A percentile compares a stretch with the other conserved stretches of the same genome.
These are phyloP conservation scores for Drosophila orena DNA, from an alignment of 1,140 invertebrate species.

Conservation along the genomic window DNA sequence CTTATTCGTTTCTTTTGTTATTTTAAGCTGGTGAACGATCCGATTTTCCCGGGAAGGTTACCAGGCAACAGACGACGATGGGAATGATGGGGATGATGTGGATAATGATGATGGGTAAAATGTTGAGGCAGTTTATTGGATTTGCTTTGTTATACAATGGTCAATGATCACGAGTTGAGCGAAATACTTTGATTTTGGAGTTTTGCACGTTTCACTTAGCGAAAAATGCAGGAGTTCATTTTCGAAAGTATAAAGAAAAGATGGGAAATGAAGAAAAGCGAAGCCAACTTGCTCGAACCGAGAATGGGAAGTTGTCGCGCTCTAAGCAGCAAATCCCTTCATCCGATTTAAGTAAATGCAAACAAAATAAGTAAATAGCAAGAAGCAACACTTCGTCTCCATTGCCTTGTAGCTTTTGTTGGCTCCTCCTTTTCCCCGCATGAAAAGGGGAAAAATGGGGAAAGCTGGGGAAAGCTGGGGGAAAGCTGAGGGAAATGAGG, in stretches of 20 bases:
- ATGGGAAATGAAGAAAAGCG: conserved; percentile 11
- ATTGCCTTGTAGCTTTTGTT: conserved; percentile 31
- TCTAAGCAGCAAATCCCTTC: conserved; percentile 82
- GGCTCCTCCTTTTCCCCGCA: not conserved
- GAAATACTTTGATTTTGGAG: conserved; percentile 45
- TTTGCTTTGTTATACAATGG: conserved; percentile 62
- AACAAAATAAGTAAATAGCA: conserved; percentile 84
- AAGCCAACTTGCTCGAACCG: conserved; percentile 14
- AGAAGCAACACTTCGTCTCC: conserved; percentile 68
- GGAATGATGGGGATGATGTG: conserved; percentile 6
- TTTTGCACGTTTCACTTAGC: conserved; percentile 53
- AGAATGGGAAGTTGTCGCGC: conserved; percentile 53
- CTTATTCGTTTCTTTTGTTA: conserved; percentile 67
- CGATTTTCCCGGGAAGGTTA: conserved; percentile 54
- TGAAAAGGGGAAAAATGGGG: conserved; percentile 14
- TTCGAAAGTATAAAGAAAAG: not conserved
- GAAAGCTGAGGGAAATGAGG: too few species aligned
- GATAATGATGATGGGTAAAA: conserved; percentile 16
- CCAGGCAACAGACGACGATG: conserved; percentile 46
- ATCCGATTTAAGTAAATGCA: conserved; percentile 83
- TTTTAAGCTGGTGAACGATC: conserved; percentile 77
- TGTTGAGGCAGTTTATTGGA: conserved; percentile 19
- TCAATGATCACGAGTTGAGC: conserved; percentile 62
- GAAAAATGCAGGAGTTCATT: conserved; percentile 42
- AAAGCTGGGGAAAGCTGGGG: not conserved